These are phyloP conservation scores for Diplogasteroides magnus DNA, from an alignment of 1,140 invertebrate genomes.

Conservation along the genomic window DNA sequence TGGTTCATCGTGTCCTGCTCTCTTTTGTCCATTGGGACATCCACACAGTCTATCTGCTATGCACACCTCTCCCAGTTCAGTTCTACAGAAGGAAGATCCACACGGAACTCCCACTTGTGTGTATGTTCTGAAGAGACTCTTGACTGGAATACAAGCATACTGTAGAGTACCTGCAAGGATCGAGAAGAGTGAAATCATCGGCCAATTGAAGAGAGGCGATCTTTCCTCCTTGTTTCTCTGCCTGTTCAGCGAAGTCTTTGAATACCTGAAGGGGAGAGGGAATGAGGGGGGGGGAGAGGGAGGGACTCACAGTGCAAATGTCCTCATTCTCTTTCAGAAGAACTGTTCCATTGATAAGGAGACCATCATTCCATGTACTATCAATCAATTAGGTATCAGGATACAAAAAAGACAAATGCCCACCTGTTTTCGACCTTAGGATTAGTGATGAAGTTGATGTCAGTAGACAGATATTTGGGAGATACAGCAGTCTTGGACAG, in stretches of 20 bases:
- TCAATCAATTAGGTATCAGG: not conserved
- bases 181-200: slow-evolving; percentile 17
- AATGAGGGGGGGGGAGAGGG: not conserved
- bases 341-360: slow-evolving; percentile 30
- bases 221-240: slow-evolving; percentile 4
- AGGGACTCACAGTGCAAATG: slow-evolving; percentile 14
- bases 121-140: slow-evolving; percentile 7
- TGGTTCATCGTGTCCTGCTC: slow-evolving; percentile 12
- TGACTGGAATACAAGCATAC: not conserved
- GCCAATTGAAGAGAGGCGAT: slow-evolving; percentile 17
- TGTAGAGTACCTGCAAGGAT: slow-evolving; percentile 22
- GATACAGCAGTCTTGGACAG: slow-evolving; percentile 26
- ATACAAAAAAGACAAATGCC: not conserved
- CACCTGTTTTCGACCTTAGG: slow-evolving; percentile 30
- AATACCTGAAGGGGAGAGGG: not conserved
- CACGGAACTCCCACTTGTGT: slow-evolving; percentile 29
- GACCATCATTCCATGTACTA: slow-evolving; percentile 31
- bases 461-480: slow-evolving; percentile 28
- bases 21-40: slow-evolving; percentile 35
- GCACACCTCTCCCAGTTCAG: slow-evolving; percentile 36
- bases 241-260: slow-evolving; percentile 5
- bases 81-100: slow-evolving; percentile 30
- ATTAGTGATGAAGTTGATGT: slow-evolving; percentile 37
- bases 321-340: slow-evolving; percentile 12
- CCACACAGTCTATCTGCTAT: slow-evolving; percentile 36